Conservation (phyloP, 1,140 invertebrate genomes). For the Drosophila erecta region DNA sequence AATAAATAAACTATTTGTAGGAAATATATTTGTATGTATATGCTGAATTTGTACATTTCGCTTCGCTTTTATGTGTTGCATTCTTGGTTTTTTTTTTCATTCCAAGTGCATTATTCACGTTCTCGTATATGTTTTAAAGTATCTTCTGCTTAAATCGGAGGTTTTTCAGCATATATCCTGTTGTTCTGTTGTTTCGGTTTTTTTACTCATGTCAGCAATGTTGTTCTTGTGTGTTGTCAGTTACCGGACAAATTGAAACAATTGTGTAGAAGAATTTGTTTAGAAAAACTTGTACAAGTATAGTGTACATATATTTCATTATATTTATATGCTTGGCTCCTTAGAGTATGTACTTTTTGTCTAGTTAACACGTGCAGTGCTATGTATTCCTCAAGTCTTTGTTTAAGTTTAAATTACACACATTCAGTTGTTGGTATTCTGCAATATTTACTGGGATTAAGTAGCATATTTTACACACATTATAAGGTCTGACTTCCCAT, state of each 20-base stretch:
- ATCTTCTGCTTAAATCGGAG: slow-evolving; percentile 61
- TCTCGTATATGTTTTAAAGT: slow-evolving; percentile 21
- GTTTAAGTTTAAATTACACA: slow-evolving; percentile 41
- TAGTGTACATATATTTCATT: slow-evolving; percentile 39
- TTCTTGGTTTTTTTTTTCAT: neutral
- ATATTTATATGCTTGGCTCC: slow-evolving; percentile 31
- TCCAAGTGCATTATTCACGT: slow-evolving; percentile 24
- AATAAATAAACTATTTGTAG: slow-evolving; percentile 48
- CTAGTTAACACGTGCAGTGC: slow-evolving; percentile 48
- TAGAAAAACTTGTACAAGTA: slow-evolving; percentile 49
- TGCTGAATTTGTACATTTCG: slow-evolving; percentile 46
- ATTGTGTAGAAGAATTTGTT: slow-evolving; percentile 31
- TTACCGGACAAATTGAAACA: slow-evolving; percentile 31
- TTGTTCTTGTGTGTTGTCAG: slow-evolving; percentile 25
- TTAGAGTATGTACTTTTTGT: slow-evolving; percentile 39
- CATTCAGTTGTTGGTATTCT: slow-evolving; percentile 27
- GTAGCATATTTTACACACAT: slow-evolving; percentile 45
- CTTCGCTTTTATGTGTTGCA: slow-evolving; percentile 15
- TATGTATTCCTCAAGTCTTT: slow-evolving; percentile 40
- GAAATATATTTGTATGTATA: slow-evolving; percentile 46
- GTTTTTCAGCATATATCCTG: slow-evolving; percentile 68
- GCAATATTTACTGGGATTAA: slow-evolving; percentile 45
- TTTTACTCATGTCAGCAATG: slow-evolving; percentile 43
- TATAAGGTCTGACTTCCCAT: slow-evolving; percentile 30
- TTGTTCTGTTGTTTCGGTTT: slow-evolving; percentile 40